phyloP scores from a whole-genome alignment of 2,797 vertebrate genomes.

The Triplophysa yarkandensis region DNA sequence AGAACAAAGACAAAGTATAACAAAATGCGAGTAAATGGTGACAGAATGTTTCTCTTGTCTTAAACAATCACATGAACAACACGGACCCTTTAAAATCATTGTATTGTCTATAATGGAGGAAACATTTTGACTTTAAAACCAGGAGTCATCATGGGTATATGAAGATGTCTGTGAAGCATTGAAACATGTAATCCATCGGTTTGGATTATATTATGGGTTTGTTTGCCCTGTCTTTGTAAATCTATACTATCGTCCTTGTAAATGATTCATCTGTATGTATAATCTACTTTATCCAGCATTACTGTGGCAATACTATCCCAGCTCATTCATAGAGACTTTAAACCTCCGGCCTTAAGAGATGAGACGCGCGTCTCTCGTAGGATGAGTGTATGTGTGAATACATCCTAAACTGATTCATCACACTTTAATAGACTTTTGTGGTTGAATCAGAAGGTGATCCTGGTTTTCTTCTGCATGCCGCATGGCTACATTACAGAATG shows the following conservation, averaged over 20 bases:
- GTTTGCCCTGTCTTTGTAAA: not conserved
- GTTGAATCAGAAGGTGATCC: too few relatives aligned
- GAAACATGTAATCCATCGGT: not conserved
- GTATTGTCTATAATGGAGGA: too few relatives aligned
- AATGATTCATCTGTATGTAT: not conserved
- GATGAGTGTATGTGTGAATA: not conserved
- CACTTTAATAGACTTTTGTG: not conserved
- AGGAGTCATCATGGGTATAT: not conserved
- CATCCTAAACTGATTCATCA: not conserved
- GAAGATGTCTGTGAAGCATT: not conserved
- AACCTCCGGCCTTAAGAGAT: constrained; percentile 35
- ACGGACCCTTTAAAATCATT: too few relatives aligned
- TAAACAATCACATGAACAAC: too few relatives aligned
- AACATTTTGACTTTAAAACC: too few relatives aligned
- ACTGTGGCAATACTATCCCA: constrained; percentile 44
- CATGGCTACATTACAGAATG: too few relatives aligned
- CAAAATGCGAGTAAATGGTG: too few relatives aligned
- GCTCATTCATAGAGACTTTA: constrained; percentile 18
- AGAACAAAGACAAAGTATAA: too few relatives aligned
- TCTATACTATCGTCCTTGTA: not conserved
- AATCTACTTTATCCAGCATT: constrained; percentile 37
- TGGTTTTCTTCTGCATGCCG: too few relatives aligned
- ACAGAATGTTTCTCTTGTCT: too few relatives aligned
- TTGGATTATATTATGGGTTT: constrained; percentile 5
- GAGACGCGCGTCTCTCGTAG: not conserved